phyloP scores from a whole-genome alignment of 35 echinoderm and acorn worm genomes.

The Anneissia japonica region DNA sequence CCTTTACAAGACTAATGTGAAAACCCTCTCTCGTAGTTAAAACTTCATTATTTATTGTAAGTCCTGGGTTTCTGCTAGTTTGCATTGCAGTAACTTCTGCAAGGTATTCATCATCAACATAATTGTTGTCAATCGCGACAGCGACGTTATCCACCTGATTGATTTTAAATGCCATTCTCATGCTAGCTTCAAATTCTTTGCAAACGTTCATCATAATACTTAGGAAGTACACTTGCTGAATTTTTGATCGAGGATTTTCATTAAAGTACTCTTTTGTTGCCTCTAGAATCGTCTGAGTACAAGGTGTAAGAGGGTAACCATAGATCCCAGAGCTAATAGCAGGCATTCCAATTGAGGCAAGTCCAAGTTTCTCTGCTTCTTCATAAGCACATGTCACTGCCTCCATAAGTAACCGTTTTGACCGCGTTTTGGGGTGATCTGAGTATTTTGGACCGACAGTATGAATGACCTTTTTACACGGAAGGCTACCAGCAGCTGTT shows the following conservation, averaged over 20 bases:
- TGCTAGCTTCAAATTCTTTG: background rate
- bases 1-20: background rate
- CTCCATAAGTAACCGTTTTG: conserved; percentile 3
- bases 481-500: conserved; percentile 27
- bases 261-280: conserved; percentile 10
- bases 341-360: conserved; percentile 21
- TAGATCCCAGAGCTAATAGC: conserved; percentile 39
- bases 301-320: conserved; percentile 34
- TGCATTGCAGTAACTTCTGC: background rate
- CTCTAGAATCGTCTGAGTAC: conserved; percentile 11
- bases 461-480: conserved; percentile 43
- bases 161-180: background rate
- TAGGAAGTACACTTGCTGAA: background rate
- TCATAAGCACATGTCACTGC: background rate
- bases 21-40: background rate
- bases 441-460: conserved; percentile 33
- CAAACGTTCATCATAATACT: background rate
- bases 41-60: background rate
- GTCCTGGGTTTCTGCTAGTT: background rate
- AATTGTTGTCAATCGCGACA: background rate
- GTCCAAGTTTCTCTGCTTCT: background rate
- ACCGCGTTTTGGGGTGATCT: background rate
- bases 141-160: background rate
- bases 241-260: background rate
- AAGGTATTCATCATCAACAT: background rate